These are phyloP conservation scores for Sorex maritimensis DNA, from an alignment of 2,797 vertebrate genomes.

Conservation along the genomic window DNA sequence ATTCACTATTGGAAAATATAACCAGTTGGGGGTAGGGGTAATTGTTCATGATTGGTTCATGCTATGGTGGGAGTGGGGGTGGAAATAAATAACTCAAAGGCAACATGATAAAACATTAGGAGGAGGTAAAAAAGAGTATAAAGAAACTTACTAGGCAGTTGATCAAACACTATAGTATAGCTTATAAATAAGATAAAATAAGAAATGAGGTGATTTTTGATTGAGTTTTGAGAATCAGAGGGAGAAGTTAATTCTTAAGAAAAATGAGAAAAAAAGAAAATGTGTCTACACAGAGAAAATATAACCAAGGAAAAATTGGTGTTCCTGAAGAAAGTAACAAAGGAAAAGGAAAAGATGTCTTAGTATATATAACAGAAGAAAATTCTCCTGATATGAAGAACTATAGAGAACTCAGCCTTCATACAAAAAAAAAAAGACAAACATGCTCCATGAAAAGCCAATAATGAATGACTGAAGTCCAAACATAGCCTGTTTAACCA, in stretches of 20 bases:
- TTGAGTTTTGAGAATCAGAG: conserved; percentile 40
- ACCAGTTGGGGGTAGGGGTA: neutral
- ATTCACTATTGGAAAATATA: conserved; percentile 11
- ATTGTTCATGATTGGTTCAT: neutral
- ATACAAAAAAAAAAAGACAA: neutral
- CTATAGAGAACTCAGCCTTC: neutral
- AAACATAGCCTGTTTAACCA: conserved; percentile 15
- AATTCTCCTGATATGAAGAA: conserved; percentile 16
- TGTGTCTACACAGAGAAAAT: neutral
- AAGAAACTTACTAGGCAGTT: conserved; percentile 3
- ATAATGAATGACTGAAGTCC: conserved; percentile 28
- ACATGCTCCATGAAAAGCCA: neutral
- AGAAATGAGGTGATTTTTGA: conserved; percentile 1
- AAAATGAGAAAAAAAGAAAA: neutral
- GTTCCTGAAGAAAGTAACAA: conserved; percentile 15
- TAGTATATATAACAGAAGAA: conserved; percentile 12
- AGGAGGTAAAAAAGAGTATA: conserved; percentile 36
- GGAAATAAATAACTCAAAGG: conserved; percentile 8
- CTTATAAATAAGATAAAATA: conserved; percentile 32
- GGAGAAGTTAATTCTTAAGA: conserved; percentile 25
- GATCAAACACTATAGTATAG: neutral
- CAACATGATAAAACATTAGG: conserved; percentile 29
- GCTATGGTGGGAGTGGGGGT: neutral
- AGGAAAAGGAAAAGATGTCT: conserved; percentile 45
- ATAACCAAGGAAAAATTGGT: neutral